Base-by-base conservation (phyloP, 2,888 invertebrate genomes). In the Hermodice carunculata region DNA sequence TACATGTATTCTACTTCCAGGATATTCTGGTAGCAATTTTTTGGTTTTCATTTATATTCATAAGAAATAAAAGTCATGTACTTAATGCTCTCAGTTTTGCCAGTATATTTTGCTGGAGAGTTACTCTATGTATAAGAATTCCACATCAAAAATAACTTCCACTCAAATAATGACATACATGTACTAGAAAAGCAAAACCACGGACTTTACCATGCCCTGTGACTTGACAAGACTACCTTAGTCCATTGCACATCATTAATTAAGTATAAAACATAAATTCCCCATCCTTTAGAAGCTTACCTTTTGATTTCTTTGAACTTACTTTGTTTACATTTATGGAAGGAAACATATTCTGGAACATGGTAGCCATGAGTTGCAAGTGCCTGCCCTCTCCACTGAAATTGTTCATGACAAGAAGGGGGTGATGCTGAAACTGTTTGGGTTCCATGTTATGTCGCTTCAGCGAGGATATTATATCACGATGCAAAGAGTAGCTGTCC, bases 341-440 rank as follows among this genome's bases (percentile, higher is more conserved):
- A 0, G 98, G 98, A 83, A 98, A 98, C 96, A 99, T 95, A 81
- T 97, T 98, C 88, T 98, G 98, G 83, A 99, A 96, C 89, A 95
- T 96, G 17, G 94, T 92, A 3, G 97, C 92, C 92, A 97, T 95
- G 22, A 99, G 88, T 65, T 83, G 81, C n/a, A 81, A 70, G 48
- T 84, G 79, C 63, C 76, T 70, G 37, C 93, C 95, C 84, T 95
- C 95, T 0, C 94, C 94, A 22, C 92, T 92, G 84, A 98, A 96
- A 59, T 85, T 86, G 67, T 87, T 88, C 83, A 88, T 85, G 40
- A 98, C 92, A 14, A 98, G 91, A 17, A 99, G 88, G 0, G 99
- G 98, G 0, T 96, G 92, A 79, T 92, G 91, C 76, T 93, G 91
- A 83, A 94, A 98, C 31, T 95, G 92, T 29, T 82, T 82, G 26